Percentiles rank a stretch among this genome's conserved stretches.
Evolutionary conservation across 2,113 vertebrate species (phyloP).

Genomic region (Erythrolamprus reginae): DNA sequence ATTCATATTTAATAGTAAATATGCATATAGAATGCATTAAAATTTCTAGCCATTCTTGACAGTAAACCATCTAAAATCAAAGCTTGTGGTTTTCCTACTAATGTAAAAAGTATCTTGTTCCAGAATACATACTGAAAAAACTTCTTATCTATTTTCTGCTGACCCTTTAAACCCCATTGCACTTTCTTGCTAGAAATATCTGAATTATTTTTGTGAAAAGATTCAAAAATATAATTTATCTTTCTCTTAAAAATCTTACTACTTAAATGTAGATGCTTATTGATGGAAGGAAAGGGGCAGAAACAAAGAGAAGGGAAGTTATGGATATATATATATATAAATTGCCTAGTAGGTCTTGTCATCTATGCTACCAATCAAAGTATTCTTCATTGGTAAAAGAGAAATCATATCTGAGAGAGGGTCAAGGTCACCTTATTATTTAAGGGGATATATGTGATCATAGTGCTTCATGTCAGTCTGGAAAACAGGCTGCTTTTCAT

Average conservation of each 20-base stretch:
- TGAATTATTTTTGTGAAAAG: neutral
- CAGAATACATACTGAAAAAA: neutral
- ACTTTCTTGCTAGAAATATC: neutral
- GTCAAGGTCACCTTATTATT: neutral
- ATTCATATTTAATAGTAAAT: neutral
- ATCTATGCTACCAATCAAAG: neutral
- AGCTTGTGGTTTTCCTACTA: neutral
- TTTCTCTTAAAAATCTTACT: neutral
- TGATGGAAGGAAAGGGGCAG: neutral
- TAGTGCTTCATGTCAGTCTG: neutral
- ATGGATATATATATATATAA: no score
- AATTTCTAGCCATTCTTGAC: neutral
- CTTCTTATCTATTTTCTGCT: neutral
- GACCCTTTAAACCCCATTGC: neutral
- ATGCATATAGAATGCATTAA: neutral
- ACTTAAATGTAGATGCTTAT: neutral
- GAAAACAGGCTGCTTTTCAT: neutral
- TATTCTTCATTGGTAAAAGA: neutral
- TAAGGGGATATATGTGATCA: neutral
- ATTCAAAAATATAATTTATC: neutral
- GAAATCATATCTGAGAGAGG: neutral
- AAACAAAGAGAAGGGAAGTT: neutral
- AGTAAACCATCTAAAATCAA: neutral
- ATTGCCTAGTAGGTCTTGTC: neutral
- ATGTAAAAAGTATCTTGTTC: neutral